These are phyloP conservation scores for Delphinapterus leucas DNA, from an alignment of 2,113 vertebrate species.

Conservation along the genomic window DNA sequence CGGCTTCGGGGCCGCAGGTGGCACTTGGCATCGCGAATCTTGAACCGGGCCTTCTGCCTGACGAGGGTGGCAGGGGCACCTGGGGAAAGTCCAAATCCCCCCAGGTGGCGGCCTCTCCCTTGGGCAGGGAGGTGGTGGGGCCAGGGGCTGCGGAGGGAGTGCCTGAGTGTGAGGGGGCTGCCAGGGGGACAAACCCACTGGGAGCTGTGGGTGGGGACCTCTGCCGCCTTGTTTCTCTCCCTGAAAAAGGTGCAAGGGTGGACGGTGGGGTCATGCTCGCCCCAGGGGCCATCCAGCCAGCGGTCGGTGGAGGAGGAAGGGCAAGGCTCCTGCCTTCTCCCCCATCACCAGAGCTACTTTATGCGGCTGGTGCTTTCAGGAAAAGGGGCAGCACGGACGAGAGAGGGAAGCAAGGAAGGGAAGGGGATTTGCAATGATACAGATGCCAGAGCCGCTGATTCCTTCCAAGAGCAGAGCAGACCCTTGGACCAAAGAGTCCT, in stretches of 20 bases:
- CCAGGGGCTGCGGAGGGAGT: neutral
- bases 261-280: rapidly evolving
- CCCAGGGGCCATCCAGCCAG: neutral
- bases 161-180: neutral
- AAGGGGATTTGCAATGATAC: neutral
- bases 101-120: conserved; percentile 41
- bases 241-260: neutral
- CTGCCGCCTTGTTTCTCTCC: neutral
- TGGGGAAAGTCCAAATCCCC: conserved; percentile 72
- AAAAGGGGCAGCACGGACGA: neutral
- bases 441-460: rapidly evolving
- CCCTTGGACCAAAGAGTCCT: neutral
- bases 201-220: neutral
- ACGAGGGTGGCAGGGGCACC: conserved; percentile 86
- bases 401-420: neutral
- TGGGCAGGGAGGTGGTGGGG: conserved; percentile 32
- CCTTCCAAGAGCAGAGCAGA: no score
- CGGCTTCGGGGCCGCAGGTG: conserved; percentile 91
- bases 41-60: conserved; percentile 95
- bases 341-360: neutral
- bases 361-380: rapidly evolving
- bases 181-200: no score
- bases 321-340: rapidly evolving
- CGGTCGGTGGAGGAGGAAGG: neutral
- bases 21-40: conserved; percentile 97